A percentile compares a stretch with the other conserved stretches of the same genome.
phyloP scores from a whole-genome alignment of 2,888 invertebrate species.

The Plebejus melissa region DNA sequence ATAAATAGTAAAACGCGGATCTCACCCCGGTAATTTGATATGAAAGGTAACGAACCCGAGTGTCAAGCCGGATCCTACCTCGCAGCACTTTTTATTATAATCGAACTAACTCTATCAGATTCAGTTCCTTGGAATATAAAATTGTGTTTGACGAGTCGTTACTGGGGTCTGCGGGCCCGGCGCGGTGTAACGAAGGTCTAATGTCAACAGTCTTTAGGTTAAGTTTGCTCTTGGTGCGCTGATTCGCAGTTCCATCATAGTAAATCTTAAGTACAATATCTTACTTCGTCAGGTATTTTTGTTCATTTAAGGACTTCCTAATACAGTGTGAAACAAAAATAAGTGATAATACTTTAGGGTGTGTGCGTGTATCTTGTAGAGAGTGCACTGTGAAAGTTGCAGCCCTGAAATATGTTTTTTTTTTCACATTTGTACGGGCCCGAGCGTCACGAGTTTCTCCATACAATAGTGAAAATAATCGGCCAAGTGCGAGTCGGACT shows the following conservation, averaged over 20 bases:
- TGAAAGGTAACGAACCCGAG: slow-evolving; percentile 17
- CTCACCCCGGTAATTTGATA: slow-evolving; percentile 5
- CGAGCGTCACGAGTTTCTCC: too few species aligned
- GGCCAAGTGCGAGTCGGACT: too few species aligned
- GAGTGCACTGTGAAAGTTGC: too few species aligned
- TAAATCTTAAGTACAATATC: neutral
- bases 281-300: too few species aligned
- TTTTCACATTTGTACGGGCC: too few species aligned
- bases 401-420: too few species aligned
- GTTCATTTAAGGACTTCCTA: too few species aligned
- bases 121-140: slow-evolving; percentile 21
- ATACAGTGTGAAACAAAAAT: too few species aligned
- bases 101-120: slow-evolving; percentile 22
- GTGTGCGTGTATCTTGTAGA: too few species aligned
- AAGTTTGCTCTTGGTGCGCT: neutral
- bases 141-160: slow-evolving; percentile 21
- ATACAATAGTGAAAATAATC: too few species aligned
- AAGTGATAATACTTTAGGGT: too few species aligned
- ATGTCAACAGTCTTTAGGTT: neutral
- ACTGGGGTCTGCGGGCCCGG: neutral
- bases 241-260: neutral
- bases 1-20: neutral
- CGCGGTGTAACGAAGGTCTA: slow-evolving; percentile 8
- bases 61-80: neutral
- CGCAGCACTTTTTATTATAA: slow-evolving; percentile 18